Evolutionary conservation across 2,888 invertebrate genomes (phyloP), one percentile per base, ranked within the genome.

Genomic region (Trilocha varians): DNA sequence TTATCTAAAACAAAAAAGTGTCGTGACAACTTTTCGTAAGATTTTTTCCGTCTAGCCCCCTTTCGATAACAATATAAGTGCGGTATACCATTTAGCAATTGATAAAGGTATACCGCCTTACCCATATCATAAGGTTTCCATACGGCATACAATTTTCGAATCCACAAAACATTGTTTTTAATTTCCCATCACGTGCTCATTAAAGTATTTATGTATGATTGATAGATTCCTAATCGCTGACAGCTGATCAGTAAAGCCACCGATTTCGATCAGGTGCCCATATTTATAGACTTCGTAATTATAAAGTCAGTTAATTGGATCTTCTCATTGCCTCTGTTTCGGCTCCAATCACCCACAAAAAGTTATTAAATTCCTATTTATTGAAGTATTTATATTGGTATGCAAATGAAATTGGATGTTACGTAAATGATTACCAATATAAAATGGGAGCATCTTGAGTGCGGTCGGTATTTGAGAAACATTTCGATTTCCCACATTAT

Each of bases 301-400:
- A 42, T 35, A 16, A 38, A 42, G 42, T 35, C 38, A 42, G 42
- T 42, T 42, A 42, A 42, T 42, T 33, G 42, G 38, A 38, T 38
- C 38, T 39, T 39, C 32, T 38, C 38, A 42, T 42, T 42, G 42
- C 42, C 42, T 35, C 38, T 32, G 32, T 38, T 35, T 42, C 42
- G 42, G 42, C 42, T 42, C 42, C 42, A 42, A 38, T 42, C 38
- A 35, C 38, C 38, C 38, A 38, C 13, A 17, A 36, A 16, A 36
- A 16, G 34, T 34, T n/a, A 33, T 44, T 39, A 36, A 41, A 36
- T 41, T 16, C 16, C 37, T 40, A 40, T 43, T 18, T 43, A 40
- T 37, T 34, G 37, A 33, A 41, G 25, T 16, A 40, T 38, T 38
- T 34, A 25, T 25, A 38, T 35, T 35, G 42, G 35, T 42, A 42